Evolutionary conservation across 2,797 vertebrate genomes (phyloP).

Genomic region (Sebastes oblongus): DNA sequence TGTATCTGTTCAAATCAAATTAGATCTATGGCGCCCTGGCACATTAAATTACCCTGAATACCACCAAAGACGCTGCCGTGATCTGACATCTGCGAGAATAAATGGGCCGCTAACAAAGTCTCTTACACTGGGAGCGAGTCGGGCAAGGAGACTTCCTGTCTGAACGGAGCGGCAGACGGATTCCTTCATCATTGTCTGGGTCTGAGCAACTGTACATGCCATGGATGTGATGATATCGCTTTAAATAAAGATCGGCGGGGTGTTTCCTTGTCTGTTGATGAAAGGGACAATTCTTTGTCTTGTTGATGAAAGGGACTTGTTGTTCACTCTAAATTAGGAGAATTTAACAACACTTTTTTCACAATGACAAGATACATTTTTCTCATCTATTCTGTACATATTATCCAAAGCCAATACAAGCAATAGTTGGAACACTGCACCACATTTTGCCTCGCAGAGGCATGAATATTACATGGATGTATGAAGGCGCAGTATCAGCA

Average conservation of each 20-base stretch:
- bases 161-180: conserved; percentile 35
- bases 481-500: too few species aligned
- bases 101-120: conserved; percentile 59
- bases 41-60: conserved; percentile 78
- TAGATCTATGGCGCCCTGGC: conserved; percentile 73
- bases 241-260: neutral
- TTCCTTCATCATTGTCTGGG: conserved; percentile 35
- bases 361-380: neutral
- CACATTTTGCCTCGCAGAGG: too few species aligned
- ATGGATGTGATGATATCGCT: conserved; percentile 20
- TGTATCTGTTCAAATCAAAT: conserved; percentile 80
- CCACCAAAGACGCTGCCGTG: conserved; percentile 63
- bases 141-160: conserved; percentile 52
- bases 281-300: neutral
- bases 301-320: neutral
- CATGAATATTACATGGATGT: too few species aligned
- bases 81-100: conserved; percentile 64
- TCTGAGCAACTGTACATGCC: conserved; percentile 32
- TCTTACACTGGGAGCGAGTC: conserved; percentile 30
- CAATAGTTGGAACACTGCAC: neutral
- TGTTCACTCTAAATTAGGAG: neutral
- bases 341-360: neutral
- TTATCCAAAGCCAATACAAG: neutral
- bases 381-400: neutral
- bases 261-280: neutral